Base-by-base conservation (phyloP, 2,113 vertebrate species). In the Girardinichthys multiradiatus region DNA sequence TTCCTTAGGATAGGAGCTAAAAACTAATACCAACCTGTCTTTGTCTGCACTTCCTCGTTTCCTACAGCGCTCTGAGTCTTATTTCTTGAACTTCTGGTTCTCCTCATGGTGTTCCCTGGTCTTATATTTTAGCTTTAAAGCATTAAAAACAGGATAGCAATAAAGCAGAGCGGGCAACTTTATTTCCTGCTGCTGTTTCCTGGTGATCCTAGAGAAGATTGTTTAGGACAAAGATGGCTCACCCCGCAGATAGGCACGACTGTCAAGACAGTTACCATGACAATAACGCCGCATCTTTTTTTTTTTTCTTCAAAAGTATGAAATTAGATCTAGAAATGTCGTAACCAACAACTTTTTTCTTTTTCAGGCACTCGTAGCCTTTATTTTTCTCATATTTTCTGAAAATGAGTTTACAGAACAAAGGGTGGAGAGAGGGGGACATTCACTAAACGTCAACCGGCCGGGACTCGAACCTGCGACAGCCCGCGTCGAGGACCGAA, bases 21-120 rank as follows among this genome's bases (percentile, higher is more conserved):
- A 63, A 33, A 39, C 29, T 26, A 27, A 28, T 58, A 86, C 84
- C 31, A 35, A 94, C 93, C 91, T 86, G 87, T 90, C 57, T 87
- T 76, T 0, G 84, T 35, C 72, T 10, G 63, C 26, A 35, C 37
- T 2, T 77, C 83, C 58, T 39, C 84, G 2, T 30, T 86, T 65
- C 82, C 74, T 57, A 63, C 21, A 0, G 70, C 59, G 14, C 0
- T 58, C 68, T 83, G 78, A 48, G 29, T 74, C 71, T 82, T 89
- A 39, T 9, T 88, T 33, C 70, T 79, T 2, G 79, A 78, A 57
- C 82, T 60, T 69, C 92, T 93, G n/a, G 80, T 77, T 60, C 90
- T 82, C 37, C 91, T 92, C 94, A 94, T 94, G 4, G 29, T 69
- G 26, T 27, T 39, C 68, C 58, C 4, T 57, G 0, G 12, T 21